A percentile compares a stretch with the other conserved stretches of the same genome.
These are phyloP conservation scores for Myanophis thanlyinensis DNA, from an alignment of 2,113 vertebrate genomes.

Conservation along the genomic window DNA sequence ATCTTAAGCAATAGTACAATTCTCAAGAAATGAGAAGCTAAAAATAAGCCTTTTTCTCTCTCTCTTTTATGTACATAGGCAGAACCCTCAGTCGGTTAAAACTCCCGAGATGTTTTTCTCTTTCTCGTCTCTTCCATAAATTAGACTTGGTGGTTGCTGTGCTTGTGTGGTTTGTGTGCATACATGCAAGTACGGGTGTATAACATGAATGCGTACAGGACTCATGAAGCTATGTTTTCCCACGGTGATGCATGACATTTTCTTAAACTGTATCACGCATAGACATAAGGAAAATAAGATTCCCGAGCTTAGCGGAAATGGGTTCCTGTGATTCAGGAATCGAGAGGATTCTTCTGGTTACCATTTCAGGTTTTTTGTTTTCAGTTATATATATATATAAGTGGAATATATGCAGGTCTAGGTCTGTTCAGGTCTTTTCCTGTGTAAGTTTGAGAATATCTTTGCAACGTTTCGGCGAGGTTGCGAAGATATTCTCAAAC, in stretches of 20 bases:
- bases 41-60: slow-evolving; percentile 27
- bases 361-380: slow-evolving; percentile 56
- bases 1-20: slow-evolving; percentile 52
- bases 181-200: no score
- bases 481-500: no score
- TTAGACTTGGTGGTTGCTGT: not conserved
- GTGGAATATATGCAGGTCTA: no score
- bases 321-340: slow-evolving; percentile 42
- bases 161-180: not conserved
- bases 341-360: slow-evolving; percentile 40
- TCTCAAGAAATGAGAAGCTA: slow-evolving; percentile 43
- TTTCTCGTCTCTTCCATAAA: slow-evolving; percentile 35
- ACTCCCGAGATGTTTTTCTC: slow-evolving; percentile 16
- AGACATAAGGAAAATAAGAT: not conserved
- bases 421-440: no score
- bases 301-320: slow-evolving; percentile 19
- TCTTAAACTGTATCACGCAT: slow-evolving; percentile 23
- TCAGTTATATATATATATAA: no score
- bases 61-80: not conserved
- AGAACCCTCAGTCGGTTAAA: slow-evolving; percentile 13
- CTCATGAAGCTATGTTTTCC: slow-evolving; percentile 39
- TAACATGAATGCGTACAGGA: slow-evolving; percentile 9
- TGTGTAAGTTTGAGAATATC: no score
- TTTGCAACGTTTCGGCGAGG: no score
- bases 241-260: slow-evolving; percentile 32